Conservation (phyloP, 2,797 vertebrate species). For the Falco naumanni region DNA sequence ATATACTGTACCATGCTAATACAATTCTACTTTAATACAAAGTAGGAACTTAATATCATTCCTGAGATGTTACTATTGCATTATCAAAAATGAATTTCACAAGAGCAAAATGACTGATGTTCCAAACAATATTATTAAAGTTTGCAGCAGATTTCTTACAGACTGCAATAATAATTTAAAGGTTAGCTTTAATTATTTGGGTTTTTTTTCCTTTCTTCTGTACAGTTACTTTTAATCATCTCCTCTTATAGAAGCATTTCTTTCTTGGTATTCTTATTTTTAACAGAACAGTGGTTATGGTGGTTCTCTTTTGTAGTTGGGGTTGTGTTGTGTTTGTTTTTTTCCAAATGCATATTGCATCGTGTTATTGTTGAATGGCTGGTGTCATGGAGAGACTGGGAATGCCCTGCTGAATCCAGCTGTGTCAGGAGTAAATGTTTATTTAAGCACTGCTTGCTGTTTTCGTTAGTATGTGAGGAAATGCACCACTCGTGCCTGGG, state of each 20-base stretch:
- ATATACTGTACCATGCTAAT: slow-evolving; percentile 36
- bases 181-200: slow-evolving; percentile 23
- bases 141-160: background rate
- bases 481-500: background rate
- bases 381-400: background rate
- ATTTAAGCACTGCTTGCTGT: background rate
- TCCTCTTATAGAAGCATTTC: background rate
- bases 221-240: background rate
- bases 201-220: background rate
- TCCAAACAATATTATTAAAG: slow-evolving; percentile 24
- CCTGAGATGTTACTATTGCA: slow-evolving; percentile 35
- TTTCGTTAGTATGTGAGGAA: background rate
- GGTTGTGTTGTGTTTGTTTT: background rate
- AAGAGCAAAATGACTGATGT: slow-evolving; percentile 36
- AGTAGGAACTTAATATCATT: slow-evolving; percentile 61
- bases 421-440: background rate
- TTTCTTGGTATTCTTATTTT: background rate
- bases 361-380: background rate
- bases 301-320: background rate
- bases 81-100: slow-evolving; percentile 57
- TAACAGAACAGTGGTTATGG: background rate
- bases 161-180: background rate
- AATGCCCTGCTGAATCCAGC: background rate
- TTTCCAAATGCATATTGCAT: background rate
- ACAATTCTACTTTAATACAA: slow-evolving; percentile 60